Conservation (phyloP, 2,113 vertebrate species). For the Atractosteus spatula region DNA sequence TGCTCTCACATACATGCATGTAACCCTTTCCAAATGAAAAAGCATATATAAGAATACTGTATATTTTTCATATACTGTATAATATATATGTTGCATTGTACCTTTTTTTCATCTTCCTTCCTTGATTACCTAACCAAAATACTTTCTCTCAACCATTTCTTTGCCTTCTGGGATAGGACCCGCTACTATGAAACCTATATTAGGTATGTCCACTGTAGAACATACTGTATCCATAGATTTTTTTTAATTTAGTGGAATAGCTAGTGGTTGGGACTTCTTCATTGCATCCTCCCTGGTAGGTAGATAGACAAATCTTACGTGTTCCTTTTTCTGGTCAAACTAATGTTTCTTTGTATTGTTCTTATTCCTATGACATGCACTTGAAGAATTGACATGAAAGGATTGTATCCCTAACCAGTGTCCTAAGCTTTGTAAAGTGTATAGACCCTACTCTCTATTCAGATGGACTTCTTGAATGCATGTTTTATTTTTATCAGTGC, state of each 20-base stretch:
- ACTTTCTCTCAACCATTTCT: slow-evolving; percentile 70
- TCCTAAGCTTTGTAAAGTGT: too few relatives aligned
- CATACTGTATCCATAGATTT: slow-evolving; percentile 22
- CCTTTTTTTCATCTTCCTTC: slow-evolving; percentile 42
- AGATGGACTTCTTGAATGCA: too few relatives aligned
- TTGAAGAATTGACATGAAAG: too few relatives aligned
- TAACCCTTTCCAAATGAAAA: slow-evolving; percentile 29
- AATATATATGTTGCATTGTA: slow-evolving; percentile 26
- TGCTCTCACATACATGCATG: slow-evolving; percentile 19
- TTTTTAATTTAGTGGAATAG: slow-evolving; percentile 6
- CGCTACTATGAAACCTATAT: slow-evolving; percentile 97
- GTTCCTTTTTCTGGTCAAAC: background rate
- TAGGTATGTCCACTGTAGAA: slow-evolving; percentile 79
- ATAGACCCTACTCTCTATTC: too few relatives aligned
- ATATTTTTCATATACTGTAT: slow-evolving; percentile 55
- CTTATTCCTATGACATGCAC: too few relatives aligned
- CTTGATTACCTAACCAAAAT: slow-evolving; percentile 58
- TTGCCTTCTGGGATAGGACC: slow-evolving; percentile 85
- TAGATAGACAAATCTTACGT: background rate
- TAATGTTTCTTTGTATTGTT: too few relatives aligned
- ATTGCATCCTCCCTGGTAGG: background rate
- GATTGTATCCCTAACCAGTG: too few relatives aligned
- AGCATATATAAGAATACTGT: slow-evolving; percentile 57
- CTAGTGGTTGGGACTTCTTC: background rate
- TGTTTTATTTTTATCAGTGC: too few relatives aligned